Percentiles rank a stretch among this genome's conserved stretches.
phyloP scores from a whole-genome alignment of 2,113 vertebrate genomes.

The Morone saxatilis region DNA sequence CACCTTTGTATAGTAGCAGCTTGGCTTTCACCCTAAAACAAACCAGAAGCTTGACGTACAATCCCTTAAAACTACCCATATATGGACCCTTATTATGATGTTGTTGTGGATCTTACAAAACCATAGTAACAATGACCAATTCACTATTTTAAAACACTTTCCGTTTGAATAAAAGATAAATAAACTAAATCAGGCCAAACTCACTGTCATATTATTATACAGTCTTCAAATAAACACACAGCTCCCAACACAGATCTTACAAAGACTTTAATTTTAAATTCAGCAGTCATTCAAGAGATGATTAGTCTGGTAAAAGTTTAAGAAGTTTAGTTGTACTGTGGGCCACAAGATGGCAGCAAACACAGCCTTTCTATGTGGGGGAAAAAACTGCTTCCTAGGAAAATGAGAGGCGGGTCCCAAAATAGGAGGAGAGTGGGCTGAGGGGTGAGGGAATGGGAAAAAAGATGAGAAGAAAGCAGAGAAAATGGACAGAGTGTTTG shows the following conservation, averaged over 20 bases:
- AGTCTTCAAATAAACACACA: neutral
- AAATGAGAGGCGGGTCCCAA: conserved; percentile 37
- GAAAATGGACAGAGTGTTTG: conserved; percentile 36
- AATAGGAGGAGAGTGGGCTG: conserved; percentile 28
- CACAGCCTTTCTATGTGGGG: neutral
- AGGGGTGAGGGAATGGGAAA: conserved; percentile 4
- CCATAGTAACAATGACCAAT: neutral
- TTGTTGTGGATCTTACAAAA: no score
- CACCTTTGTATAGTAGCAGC: no score
- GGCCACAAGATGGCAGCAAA: conserved; percentile 33
- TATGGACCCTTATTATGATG: neutral
- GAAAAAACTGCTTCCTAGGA: neutral
- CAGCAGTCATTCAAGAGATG: neutral
- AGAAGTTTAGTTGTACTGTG: neutral
- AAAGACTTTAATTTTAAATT: neutral
- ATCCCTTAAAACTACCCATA: no score
- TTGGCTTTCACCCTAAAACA: no score
- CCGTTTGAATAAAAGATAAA: neutral
- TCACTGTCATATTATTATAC: neutral
- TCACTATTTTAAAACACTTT: neutral
- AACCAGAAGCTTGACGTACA: no score
- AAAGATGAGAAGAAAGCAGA: conserved; percentile 17
- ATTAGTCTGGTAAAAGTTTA: neutral
- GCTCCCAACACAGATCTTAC: neutral
- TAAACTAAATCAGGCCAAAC: neutral